Conservation (phyloP, 2,113 vertebrate species). For the Mus spicilegus region DNA sequence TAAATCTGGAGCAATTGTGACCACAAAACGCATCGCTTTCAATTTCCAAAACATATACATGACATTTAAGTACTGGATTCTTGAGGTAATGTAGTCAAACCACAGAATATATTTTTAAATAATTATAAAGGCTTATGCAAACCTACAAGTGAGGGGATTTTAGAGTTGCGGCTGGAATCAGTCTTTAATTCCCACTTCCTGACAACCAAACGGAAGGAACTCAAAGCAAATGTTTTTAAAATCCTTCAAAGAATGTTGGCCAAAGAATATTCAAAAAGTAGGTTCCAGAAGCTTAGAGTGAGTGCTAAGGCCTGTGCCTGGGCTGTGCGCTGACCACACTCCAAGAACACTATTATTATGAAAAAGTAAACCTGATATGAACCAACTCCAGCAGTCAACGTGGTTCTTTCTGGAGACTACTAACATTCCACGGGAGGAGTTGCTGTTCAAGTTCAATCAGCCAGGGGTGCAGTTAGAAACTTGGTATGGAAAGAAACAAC, state of each 20-base stretch:
- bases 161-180: slow-evolving; percentile 7
- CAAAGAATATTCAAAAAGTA: slow-evolving; percentile 61
- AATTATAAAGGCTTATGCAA: slow-evolving; percentile 14
- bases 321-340: slow-evolving; percentile 20
- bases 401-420: slow-evolving; percentile 57
- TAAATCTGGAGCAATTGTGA: slow-evolving; percentile 57
- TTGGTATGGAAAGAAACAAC: slow-evolving; percentile 35
- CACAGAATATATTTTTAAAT: slow-evolving; percentile 53
- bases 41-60: slow-evolving; percentile 44
- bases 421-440: slow-evolving; percentile 64
- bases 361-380: slow-evolving; percentile 64
- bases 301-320: slow-evolving; percentile 15
- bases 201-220: slow-evolving; percentile 48
- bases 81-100: slow-evolving; percentile 38
- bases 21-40: slow-evolving; percentile 32
- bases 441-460: slow-evolving; percentile 51
- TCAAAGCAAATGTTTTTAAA: slow-evolving; percentile 63
- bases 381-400: slow-evolving; percentile 32
- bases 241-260: slow-evolving; percentile 63
- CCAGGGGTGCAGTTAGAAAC: slow-evolving; percentile 44
- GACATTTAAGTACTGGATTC: slow-evolving; percentile 34
- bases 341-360: slow-evolving; percentile 60
- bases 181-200: slow-evolving; percentile 31
- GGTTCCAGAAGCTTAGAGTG: slow-evolving; percentile 52
- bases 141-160: slow-evolving; percentile 43